Conservation (phyloP, 2,888 invertebrate genomes). For the Plagodis pulveraria region DNA sequence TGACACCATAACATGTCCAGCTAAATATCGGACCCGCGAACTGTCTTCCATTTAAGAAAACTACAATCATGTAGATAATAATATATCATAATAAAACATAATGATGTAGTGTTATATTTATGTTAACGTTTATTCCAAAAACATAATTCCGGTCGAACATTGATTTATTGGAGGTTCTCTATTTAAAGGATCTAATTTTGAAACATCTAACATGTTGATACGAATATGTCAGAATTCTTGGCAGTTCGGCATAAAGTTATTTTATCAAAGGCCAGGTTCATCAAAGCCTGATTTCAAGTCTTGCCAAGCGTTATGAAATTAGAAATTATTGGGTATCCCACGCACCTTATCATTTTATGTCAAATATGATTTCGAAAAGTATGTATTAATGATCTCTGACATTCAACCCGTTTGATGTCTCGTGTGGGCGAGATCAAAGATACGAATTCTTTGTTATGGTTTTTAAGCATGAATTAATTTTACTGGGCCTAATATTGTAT, state of each 20-base stretch:
- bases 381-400: slow-evolving; percentile 48
- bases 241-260: not conserved
- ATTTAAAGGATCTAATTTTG: too few relatives aligned
- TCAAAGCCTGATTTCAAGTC: slow-evolving; percentile 10
- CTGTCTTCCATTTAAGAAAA: too few relatives aligned
- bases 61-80: too few relatives aligned
- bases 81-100: too few relatives aligned
- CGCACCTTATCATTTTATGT: slow-evolving; percentile 44
- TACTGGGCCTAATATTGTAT: too few relatives aligned
- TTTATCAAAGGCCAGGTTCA: not conserved
- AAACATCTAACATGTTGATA: not conserved
- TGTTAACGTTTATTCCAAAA: too few relatives aligned
- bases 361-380: slow-evolving; percentile 49
- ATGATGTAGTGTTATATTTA: too few relatives aligned
- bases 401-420: slow-evolving; percentile 31
- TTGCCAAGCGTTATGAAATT: slow-evolving; percentile 24
- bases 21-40: too few relatives aligned
- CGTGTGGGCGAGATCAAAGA: slow-evolving; percentile 38
- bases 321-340: slow-evolving; percentile 41
- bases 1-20: too few relatives aligned
- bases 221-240: not conserved
- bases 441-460: slow-evolving; percentile 24
- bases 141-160: too few relatives aligned
- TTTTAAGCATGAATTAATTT: not conserved
- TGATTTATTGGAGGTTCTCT: too few relatives aligned